Conservation (phyloP, 2,888 invertebrate species). For the Parochlus steinenii region DNA sequence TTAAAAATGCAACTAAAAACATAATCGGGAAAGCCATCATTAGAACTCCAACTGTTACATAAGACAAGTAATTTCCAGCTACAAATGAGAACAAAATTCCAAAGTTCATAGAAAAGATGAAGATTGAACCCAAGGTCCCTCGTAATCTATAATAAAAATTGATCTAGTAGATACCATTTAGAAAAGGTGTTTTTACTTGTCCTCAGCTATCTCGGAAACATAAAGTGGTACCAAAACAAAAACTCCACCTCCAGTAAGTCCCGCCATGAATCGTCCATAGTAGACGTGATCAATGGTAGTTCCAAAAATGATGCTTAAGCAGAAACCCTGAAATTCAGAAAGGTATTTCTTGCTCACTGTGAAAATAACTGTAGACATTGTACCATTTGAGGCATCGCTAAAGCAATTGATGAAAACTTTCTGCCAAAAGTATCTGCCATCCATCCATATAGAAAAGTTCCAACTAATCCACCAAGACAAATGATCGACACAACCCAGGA, state of each 20-base stretch:
- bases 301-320: slow-evolving; percentile 7
- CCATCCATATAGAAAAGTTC: slow-evolving; percentile 21
- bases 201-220: slow-evolving; percentile 13
- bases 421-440: slow-evolving; percentile 21
- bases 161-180: background rate
- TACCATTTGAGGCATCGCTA: slow-evolving; percentile 25
- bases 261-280: slow-evolving; percentile 20
- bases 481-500: slow-evolving; percentile 19
- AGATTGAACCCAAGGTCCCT: slow-evolving; percentile 23
- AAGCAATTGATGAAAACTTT: slow-evolving; percentile 20
- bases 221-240: slow-evolving; percentile 24
- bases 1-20: slow-evolving; percentile 14
- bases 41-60: slow-evolving; percentile 21
- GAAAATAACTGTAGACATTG: slow-evolving; percentile 1
- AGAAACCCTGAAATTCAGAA: slow-evolving; percentile 6
- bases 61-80: slow-evolving; percentile 21
- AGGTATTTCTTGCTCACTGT: slow-evolving; percentile 1
- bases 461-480: slow-evolving; percentile 21
- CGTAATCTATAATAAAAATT: slow-evolving; percentile 19
- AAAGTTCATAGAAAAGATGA: slow-evolving; percentile 22
- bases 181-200: background rate
- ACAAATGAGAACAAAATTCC: slow-evolving; percentile 24
- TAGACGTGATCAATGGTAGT: slow-evolving; percentile 6
- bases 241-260: slow-evolving; percentile 22
- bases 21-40: slow-evolving; percentile 21